Evolutionary conservation across 1,140 invertebrate genomes (phyloP).

Genomic region (Calosoma granatense): DNA sequence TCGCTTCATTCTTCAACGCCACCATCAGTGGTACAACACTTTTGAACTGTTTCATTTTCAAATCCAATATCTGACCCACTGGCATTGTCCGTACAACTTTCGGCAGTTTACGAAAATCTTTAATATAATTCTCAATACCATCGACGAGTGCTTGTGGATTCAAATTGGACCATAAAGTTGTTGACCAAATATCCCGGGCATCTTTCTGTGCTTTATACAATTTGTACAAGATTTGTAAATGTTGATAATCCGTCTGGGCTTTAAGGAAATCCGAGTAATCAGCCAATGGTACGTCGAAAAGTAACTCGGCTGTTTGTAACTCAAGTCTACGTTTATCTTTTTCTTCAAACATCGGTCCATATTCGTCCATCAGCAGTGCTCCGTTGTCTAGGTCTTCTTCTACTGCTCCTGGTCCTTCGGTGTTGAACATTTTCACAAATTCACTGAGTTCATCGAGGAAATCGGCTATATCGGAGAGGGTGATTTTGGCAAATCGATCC

Average conservation of each 20-base stretch:
- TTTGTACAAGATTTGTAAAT: conserved; percentile 62
- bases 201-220: conserved; percentile 70
- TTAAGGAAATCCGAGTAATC: conserved; percentile 67
- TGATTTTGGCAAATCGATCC: conserved; percentile 69
- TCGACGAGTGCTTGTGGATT: conserved; percentile 73
- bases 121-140: conserved; percentile 76
- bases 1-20: conserved; percentile 81
- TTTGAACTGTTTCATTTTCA: conserved; percentile 81
- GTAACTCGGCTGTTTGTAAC: conserved; percentile 66
- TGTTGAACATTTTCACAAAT: conserved; percentile 63
- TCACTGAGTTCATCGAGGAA: conserved; percentile 53
- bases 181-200: conserved; percentile 68
- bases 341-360: conserved; percentile 51
- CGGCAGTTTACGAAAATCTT: conserved; percentile 59
- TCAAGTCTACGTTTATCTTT: conserved; percentile 55
- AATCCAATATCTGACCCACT: conserved; percentile 57
- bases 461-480: conserved; percentile 55
- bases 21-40: conserved; percentile 79
- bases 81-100: conserved; percentile 42
- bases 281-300: conserved; percentile 74
- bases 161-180: conserved; percentile 77
- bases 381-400: conserved; percentile 66
- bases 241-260: conserved; percentile 60
- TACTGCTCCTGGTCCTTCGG: conserved; percentile 65
- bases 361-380: conserved; percentile 58